Base-by-base conservation (phyloP, 2,113 vertebrate genomes). In the Acrocephalus kingi region DNA sequence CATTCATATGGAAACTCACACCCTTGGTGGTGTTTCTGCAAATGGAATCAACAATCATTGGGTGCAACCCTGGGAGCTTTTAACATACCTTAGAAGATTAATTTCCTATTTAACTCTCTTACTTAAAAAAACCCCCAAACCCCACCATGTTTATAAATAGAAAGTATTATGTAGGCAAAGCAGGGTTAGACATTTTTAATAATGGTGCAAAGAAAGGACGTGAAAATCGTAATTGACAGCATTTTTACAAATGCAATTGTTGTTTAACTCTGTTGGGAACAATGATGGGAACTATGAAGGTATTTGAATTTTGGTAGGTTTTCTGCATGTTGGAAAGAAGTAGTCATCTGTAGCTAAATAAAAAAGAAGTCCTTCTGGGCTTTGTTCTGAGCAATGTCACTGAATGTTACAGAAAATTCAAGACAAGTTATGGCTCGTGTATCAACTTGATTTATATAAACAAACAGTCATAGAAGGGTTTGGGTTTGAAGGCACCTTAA, bases 1-100 rank as follows among this genome's bases (percentile, higher is more conserved):
- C 39, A 86, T 93, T 91, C 77, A 88, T 88, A 88, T 78, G 90
- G 92, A 90, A 95, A 94, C 88, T 77, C 59, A 80, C 39, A 74
- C 1, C 3, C 54, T 41, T 61, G 54, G 28, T 61, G 54, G 24
- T 83, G 62, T 72, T 30, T 82, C 78, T 84, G 88, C 74, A 79
- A 77, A 84, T 0, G 3, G 59, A 89, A 85, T 87, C 69, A 89
- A 58, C 75, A 76, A 55, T 78, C 39, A 66, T 21, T 0, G 41
- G 41, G 11, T 41, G 39, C 1, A 31, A 71, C 45, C 27, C 68
- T 62, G 28, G 48, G 9, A 90, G 61, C 13, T 33, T 76, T 76
- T 30, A 59, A 45, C 15, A 48, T 22, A 31, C 7, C 19, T 83
- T 35, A 8, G 11, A 55, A 67, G 21, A 80, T 23, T 77, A n/a